Base-by-base conservation (phyloP, 2,797 vertebrate species). In the Leptodactylus fallax region DNA sequence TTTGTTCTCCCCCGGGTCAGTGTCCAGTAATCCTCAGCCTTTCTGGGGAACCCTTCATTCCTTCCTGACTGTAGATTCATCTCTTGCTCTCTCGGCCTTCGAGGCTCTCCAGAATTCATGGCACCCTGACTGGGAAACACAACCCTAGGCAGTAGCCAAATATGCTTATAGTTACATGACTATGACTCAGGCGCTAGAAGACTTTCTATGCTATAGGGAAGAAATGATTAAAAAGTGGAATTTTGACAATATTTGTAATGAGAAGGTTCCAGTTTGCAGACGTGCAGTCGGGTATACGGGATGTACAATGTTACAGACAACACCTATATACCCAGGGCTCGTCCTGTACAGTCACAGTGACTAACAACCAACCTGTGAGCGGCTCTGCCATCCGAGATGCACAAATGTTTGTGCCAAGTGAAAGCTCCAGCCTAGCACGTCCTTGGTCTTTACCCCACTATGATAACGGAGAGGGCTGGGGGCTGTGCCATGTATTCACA, bases 331-430 rank as follows among this genome's bases (percentile, higher is more conserved):
- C 0, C 17, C 47, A 74, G 63, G 9, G 27, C 17, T 58, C 53
- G 4, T 58, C 86, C 80, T 83, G 80, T 58, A 21, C 55, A 74
- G 36, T 36, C 36, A 36, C 23, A 10, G 47, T 23, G 36, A 51
- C 74, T 56, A 23, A 45, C 16, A 56, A 47, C 25, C 8, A 8
- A 60, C 77, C 87, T 58, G 72, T 0, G 17, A 23, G 11, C 14
- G 49, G 53, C 61, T 49, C 25, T 10, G 61, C 58, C 47, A 71
- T 71, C 74, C 79, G 77, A 81, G 58, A 47, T 69, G 69, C 47
- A 47, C 78, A 88, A 88, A 77, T 81, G 86, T 86, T 82, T 86
- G 79, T 45, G 19, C 79, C 85, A 53, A 58, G 14, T n/a, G 36
- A 45, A 21, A 13, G 67, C 17, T 74, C 19, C 67, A 53, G 71